Conservation (phyloP, 2,888 invertebrate genomes). For the Cheilosia soror region DNA sequence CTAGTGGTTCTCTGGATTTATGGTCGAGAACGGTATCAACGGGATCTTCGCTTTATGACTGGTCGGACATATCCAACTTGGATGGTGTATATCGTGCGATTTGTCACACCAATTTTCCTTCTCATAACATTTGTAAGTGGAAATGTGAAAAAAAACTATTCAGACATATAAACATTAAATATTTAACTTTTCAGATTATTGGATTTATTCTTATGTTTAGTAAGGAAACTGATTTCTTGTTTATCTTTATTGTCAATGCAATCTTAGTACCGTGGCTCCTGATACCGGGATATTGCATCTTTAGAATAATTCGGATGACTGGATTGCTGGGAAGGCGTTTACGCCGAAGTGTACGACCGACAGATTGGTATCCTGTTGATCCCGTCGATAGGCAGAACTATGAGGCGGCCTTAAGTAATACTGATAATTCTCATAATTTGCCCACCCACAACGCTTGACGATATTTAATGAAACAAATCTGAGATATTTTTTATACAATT, state of each 20-base stretch:
- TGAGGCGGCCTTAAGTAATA: constrained; percentile 77
- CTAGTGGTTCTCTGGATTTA: constrained; percentile 71
- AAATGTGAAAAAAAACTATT: background rate
- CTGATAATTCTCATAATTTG: constrained; percentile 81
- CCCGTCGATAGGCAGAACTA: constrained; percentile 67
- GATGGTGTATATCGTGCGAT: constrained; percentile 84
- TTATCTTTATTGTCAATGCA: background rate
- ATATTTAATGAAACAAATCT: background rate
- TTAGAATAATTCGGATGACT: constrained; percentile 65
- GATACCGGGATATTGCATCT: constrained; percentile 80
- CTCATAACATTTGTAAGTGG: constrained; percentile 79
- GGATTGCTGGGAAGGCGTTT: constrained; percentile 65
- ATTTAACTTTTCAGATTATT: background rate
- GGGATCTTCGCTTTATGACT: constrained; percentile 71
- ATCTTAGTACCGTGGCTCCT: constrained; percentile 78
- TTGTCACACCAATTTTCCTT: constrained; percentile 89
- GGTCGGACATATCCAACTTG: constrained; percentile 38
- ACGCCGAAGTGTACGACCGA: constrained; percentile 64
- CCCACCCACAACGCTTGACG: constrained; percentile 46
- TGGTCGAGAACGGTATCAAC: constrained; percentile 67
- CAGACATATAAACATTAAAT: background rate
- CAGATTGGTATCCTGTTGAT: constrained; percentile 76
- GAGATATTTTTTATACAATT: background rate
- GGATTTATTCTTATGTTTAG: background rate
- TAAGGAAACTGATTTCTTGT: background rate